phyloP scores from a whole-genome alignment of 1,140 invertebrate genomes.

The Gryon sp. region DNA sequence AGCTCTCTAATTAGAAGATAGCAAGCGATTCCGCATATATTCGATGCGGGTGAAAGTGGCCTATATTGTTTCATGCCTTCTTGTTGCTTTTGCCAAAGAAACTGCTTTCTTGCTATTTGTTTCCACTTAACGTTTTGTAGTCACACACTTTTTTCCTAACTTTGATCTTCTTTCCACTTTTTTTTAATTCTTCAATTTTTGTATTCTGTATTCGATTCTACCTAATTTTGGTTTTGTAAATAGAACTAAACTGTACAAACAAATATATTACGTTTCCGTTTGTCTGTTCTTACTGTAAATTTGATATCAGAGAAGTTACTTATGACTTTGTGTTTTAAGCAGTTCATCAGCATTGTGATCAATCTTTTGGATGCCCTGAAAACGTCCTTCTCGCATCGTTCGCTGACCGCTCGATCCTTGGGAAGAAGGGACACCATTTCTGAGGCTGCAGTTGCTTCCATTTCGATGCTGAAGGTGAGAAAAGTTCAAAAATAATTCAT shows the following conservation, averaged over 20 bases:
- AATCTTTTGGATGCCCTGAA: constrained; percentile 93
- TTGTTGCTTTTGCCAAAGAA: constrained; percentile 51
- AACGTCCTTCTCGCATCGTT: constrained; percentile 94
- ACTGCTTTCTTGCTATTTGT: constrained; percentile 41
- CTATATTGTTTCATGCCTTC: constrained; percentile 47
- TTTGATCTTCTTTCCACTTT: no score
- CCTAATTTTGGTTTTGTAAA: no score
- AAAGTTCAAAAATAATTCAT: constrained; percentile 15
- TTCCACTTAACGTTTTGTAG: constrained; percentile 15
- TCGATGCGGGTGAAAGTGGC: constrained; percentile 51
- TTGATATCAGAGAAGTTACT: constrained; percentile 35
- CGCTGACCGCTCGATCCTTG: constrained; percentile 87
- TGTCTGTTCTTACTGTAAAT: no score
- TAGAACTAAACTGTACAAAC: not conserved
- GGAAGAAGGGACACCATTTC: constrained; percentile 91
- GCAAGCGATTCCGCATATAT: constrained; percentile 41
- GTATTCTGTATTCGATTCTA: no score
- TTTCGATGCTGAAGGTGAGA: constrained; percentile 89
- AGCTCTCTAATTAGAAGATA: constrained; percentile 59
- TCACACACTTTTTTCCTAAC: constrained; percentile 13
- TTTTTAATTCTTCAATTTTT: no score
- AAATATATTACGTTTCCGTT: no score
- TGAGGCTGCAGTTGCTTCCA: constrained; percentile 90
- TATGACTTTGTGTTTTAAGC: constrained; percentile 65
- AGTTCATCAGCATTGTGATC: constrained; percentile 95